Evolutionary conservation across 2,888 invertebrate genomes (phyloP).

Genomic region (Trichogramma dendrolimi): DNA sequence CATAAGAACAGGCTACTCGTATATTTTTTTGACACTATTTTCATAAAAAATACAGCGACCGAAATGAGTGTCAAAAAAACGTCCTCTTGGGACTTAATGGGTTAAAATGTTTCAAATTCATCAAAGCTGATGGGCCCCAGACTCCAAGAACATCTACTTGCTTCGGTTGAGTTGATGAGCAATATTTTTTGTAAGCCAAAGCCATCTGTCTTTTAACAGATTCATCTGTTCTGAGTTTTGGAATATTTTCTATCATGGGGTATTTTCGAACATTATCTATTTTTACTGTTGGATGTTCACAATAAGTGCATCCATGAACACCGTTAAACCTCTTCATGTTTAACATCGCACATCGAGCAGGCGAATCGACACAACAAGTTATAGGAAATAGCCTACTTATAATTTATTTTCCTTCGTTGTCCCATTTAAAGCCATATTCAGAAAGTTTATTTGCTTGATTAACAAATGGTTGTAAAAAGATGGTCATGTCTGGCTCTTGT

Average conservation of each 20-base stretch:
- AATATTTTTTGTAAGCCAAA: neutral
- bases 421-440: slow-evolving; percentile 20
- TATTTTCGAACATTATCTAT: slow-evolving; percentile 5
- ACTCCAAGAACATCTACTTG: slow-evolving; percentile 8
- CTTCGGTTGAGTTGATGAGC: neutral
- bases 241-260: neutral
- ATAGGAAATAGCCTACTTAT: slow-evolving; percentile 14
- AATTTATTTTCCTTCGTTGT: slow-evolving; percentile 7
- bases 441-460: slow-evolving; percentile 26
- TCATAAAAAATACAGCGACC: no score
- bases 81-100: no score
- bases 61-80: no score
- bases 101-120: slow-evolving; percentile 21
- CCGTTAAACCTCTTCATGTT: slow-evolving; percentile 28
- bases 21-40: no score
- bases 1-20: no score
- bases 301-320: slow-evolving; percentile 25
- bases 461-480: slow-evolving; percentile 25
- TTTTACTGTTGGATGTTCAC: slow-evolving; percentile 8
- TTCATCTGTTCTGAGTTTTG: neutral
- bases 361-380: slow-evolving; percentile 22
- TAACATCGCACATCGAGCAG: slow-evolving; percentile 19
- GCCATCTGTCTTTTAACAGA: slow-evolving; percentile 2
- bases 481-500: slow-evolving; percentile 25
- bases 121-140: slow-evolving; percentile 14